Percentiles rank a stretch among this genome's conserved stretches.
Evolutionary conservation across 2,888 invertebrate species (phyloP).

Genomic region (Onchidella celtica): DNA sequence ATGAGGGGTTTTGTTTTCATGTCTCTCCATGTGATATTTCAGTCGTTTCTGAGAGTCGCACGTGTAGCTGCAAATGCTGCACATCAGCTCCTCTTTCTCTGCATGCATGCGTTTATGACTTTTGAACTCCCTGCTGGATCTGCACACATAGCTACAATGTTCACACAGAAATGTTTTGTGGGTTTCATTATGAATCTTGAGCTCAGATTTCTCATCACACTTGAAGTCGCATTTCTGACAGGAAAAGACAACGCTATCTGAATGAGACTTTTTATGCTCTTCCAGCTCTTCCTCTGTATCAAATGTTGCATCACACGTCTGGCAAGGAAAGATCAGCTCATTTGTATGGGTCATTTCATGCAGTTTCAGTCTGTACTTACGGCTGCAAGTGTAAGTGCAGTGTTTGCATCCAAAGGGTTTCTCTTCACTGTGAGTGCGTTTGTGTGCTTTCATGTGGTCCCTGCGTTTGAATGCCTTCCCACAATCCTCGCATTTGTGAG

Average conservation of each 20-base stretch:
- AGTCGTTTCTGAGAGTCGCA: constrained; percentile 37
- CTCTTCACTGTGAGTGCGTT: constrained; percentile 26
- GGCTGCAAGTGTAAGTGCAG: constrained; percentile 28
- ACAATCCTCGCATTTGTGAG: constrained; percentile 47
- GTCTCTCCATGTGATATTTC: constrained; percentile 43
- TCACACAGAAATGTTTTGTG: constrained; percentile 35
- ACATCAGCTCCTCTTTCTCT: constrained; percentile 28
- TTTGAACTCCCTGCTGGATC: constrained; percentile 27
- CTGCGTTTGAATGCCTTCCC: constrained; percentile 42
- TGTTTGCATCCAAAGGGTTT: constrained; percentile 41
- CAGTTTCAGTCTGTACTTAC: constrained; percentile 28
- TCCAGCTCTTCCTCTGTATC: background rate
- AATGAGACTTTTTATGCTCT: background rate
- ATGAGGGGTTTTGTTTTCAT: constrained; percentile 39
- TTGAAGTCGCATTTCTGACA: constrained; percentile 36
- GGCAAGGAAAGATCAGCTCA: constrained; percentile 40
- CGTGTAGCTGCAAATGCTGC: constrained; percentile 26
- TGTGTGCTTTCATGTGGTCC: constrained; percentile 50
- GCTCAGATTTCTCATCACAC: constrained; percentile 13
- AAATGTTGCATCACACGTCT: constrained; percentile 26
- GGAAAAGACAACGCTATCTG: background rate
- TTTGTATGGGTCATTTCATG: constrained; percentile 35
- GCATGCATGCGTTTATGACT: constrained; percentile 35
- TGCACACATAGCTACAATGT: constrained; percentile 30
- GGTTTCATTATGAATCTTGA: constrained; percentile 1